These are phyloP conservation scores for Agrypnus murinus DNA, from an alignment of 2,888 invertebrate genomes.

Conservation along the genomic window DNA sequence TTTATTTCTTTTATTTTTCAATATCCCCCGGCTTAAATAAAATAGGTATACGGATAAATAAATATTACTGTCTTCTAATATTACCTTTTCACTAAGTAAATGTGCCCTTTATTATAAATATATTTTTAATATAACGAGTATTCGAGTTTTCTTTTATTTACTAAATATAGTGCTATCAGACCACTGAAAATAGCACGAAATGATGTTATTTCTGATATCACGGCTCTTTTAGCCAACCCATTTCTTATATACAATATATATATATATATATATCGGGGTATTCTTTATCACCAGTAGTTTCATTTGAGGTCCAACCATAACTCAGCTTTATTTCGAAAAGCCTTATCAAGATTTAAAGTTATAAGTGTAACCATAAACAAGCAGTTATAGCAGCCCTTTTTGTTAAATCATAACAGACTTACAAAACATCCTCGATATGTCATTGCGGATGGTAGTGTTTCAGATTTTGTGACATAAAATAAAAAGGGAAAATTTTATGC, in stretches of 20 bases:
- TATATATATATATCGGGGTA: background rate
- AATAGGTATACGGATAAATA: background rate
- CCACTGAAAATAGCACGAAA: constrained; percentile 1
- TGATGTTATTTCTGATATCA: background rate
- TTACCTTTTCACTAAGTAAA: background rate
- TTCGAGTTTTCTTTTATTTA: too few relatives aligned
- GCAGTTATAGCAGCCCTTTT: constrained; percentile 11
- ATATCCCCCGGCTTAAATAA: constrained; percentile 17
- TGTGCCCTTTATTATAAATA: too few relatives aligned
- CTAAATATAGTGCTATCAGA: too few relatives aligned
- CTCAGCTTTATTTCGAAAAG: constrained; percentile 17
- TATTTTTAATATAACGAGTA: too few relatives aligned
- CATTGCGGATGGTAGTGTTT: background rate
- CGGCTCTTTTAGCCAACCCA: background rate
- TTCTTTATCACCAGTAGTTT: constrained; percentile 2
- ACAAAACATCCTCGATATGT: constrained; percentile 13
- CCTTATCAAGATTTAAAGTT: constrained; percentile 20
- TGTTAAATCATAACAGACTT: constrained; percentile 1
- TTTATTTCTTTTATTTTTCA: constrained; percentile 22
- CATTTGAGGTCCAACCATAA: constrained; percentile 13
- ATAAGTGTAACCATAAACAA: constrained; percentile 21
- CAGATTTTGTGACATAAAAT: background rate
- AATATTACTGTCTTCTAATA: background rate
- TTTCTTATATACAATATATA: constrained; percentile 11
- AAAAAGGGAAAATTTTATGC: too few relatives aligned